phyloP scores from a whole-genome alignment of 2,888 invertebrate species.

The Meta bourneti region DNA sequence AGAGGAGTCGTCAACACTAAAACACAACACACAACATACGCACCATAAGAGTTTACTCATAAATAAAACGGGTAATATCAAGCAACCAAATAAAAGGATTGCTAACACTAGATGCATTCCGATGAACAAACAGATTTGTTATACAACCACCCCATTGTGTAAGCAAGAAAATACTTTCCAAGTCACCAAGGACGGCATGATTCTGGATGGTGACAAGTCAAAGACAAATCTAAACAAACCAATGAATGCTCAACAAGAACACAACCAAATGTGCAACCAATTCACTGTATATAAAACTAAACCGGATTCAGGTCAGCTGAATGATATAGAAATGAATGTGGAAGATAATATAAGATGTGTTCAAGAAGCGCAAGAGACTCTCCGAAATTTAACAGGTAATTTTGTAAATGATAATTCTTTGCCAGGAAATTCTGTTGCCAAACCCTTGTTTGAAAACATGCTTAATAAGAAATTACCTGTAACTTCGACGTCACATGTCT shows the following conservation, averaged over 20 bases:
- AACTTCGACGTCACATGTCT: slow-evolving; percentile 59
- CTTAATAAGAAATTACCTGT: slow-evolving; percentile 77
- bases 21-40: not conserved
- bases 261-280: not conserved
- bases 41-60: slow-evolving; percentile 29
- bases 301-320: not conserved
- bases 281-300: slow-evolving; percentile 5
- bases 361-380: slow-evolving; percentile 92
- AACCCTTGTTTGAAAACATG: slow-evolving; percentile 81
- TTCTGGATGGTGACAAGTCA: not conserved
- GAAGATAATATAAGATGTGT: slow-evolving; percentile 88
- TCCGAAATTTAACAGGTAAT: slow-evolving; percentile 92
- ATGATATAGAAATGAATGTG: slow-evolving; percentile 81
- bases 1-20: not conserved
- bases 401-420: slow-evolving; percentile 83
- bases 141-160: not conserved
- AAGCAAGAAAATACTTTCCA: slow-evolving; percentile 8
- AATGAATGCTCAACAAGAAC: not conserved
- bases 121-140: not conserved
- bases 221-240: slow-evolving; percentile 2
- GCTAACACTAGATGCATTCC: not conserved
- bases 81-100: slow-evolving; percentile 14
- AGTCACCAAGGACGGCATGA: not conserved
- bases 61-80: slow-evolving; percentile 6
- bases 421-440: slow-evolving; percentile 73